Evolutionary conservation across 2,888 invertebrate species (phyloP).

Genomic region (Exocentrus adspersus): DNA sequence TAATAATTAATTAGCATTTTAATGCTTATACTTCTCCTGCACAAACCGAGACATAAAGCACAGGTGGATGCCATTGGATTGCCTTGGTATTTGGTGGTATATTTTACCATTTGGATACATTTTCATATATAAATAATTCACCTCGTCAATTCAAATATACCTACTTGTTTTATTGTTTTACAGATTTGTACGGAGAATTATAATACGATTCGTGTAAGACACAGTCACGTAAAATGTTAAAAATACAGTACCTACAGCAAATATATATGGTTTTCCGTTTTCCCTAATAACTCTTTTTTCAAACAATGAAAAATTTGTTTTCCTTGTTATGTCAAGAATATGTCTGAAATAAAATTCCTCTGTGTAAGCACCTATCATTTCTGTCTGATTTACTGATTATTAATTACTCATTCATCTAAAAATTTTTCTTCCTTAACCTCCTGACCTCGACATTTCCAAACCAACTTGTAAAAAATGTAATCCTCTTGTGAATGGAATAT

Average conservation of each 20-base stretch:
- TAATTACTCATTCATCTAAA: not conserved
- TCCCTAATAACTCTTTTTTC: too few species aligned
- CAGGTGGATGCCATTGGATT: not conserved
- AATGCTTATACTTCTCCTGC: not conserved
- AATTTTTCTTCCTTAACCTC: not conserved
- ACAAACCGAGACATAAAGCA: not conserved
- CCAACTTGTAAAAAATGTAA: too few species aligned
- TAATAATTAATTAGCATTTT: not conserved
- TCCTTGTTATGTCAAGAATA: too few species aligned
- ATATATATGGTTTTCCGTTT: too few species aligned
- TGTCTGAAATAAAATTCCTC: too few species aligned
- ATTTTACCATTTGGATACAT: slow-evolving; percentile 2
- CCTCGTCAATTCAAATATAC: slow-evolving; percentile 8
- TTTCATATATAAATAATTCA: slow-evolving; percentile 29
- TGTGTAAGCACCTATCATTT: too few species aligned
- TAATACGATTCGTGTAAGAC: slow-evolving; percentile 9
- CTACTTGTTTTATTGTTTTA: slow-evolving; percentile 2
- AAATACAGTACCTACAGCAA: too few species aligned
- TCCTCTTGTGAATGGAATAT: too few species aligned
- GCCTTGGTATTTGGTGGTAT: slow-evolving; percentile 4
- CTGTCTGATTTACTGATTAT: too few species aligned
- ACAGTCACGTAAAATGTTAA: not conserved
- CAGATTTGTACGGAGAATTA: not conserved
- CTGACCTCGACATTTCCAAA: not conserved
- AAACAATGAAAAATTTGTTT: too few species aligned